Base-by-base conservation (phyloP, 2,797 vertebrate genomes). In the Pseudopleuronectes americanus region DNA sequence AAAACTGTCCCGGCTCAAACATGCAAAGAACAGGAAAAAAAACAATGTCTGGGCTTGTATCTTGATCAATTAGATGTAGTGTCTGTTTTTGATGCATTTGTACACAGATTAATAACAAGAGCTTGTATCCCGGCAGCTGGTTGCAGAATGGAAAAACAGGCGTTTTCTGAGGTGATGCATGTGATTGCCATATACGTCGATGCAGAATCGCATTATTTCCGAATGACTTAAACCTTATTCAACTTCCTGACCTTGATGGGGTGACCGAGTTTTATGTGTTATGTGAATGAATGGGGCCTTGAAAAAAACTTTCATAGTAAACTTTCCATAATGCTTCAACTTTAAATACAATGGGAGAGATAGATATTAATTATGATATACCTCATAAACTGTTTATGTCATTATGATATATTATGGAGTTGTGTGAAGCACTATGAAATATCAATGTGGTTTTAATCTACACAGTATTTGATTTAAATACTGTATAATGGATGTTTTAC, bases 21-120 rank as follows among this genome's bases (percentile, higher is more conserved):
- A 69, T 48, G 26, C 26, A 64, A 43, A 33, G 10, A 68, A 58
- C 22, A 66, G 60, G 70, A 64, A 12, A 10, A 65, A 72, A 31
- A 31, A 31, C 1, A 31, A 49, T n/a, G 4, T 3, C 10, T 28
- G 3, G n/a, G 45, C 67, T 49, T 65, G 31, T 12, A 21, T 67
- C 16, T 57, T 58, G 14, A 8, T 38, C 55, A 62, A 51, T 65
- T 2, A 41, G 36, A 38, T 49, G 4, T 8, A 26, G 4, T 56
- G 13, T 31, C 3, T 62, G 17, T 45, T 45, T 47, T 33, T 8
- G 0, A 16, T 16, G 23, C 2, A n/a, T n/a, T n/a, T 3, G 23
- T 22, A 21, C 48, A 52, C 21, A 41, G 10, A 16, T 41, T 41
- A 41, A 14, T 4, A 9, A 24, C 16, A 31, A 38, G 33, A n/a